Evolutionary conservation across 2,113 vertebrate genomes (phyloP).

Genomic region (Callipepla squamata): DNA sequence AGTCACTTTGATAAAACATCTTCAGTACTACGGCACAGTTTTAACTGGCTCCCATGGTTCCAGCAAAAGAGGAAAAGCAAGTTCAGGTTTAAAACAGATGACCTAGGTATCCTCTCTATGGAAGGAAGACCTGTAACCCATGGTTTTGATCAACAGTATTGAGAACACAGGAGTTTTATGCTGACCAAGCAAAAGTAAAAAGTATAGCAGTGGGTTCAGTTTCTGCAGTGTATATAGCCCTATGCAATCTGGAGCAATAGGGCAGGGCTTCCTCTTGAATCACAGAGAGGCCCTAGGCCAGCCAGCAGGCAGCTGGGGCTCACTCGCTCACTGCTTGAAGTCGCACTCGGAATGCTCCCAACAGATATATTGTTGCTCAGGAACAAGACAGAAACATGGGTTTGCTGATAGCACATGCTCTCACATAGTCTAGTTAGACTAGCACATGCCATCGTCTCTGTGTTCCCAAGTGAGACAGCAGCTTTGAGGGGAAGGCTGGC

Average conservation of each 20-base stretch:
- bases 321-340: not conserved
- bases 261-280: not conserved
- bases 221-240: not conserved
- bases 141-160: not conserved
- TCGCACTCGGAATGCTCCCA: rapidly evolving
- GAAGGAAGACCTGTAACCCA: not conserved
- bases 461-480: not conserved
- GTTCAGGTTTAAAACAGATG: not conserved
- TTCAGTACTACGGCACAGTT: not conserved
- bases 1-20: not conserved
- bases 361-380: not conserved
- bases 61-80: not conserved
- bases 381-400: rapidly evolving
- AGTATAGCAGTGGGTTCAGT: not conserved
- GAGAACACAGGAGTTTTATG: not conserved
- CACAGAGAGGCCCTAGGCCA: not conserved
- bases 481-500: not conserved
- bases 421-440: rapidly evolving
- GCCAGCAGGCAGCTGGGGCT: not conserved
- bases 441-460: rapidly evolving
- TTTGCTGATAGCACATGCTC: not conserved
- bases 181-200: not conserved
- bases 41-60: not conserved
- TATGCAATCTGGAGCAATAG: not conserved
- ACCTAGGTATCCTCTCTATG: not conserved